Evolutionary conservation across 2,888 invertebrate genomes (phyloP).

Genomic region (Lepidochrysops patricia): DNA sequence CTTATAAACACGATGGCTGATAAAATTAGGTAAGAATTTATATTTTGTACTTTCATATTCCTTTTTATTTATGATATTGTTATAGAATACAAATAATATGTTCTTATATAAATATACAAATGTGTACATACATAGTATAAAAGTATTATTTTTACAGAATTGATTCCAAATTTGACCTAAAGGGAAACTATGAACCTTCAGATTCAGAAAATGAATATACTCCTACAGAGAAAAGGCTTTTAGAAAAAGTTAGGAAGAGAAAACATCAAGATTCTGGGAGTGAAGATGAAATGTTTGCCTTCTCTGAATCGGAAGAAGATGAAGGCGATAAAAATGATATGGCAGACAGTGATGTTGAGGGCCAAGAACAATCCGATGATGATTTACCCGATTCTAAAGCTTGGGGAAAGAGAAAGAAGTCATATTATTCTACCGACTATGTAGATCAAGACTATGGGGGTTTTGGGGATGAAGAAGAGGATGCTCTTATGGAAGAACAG

Average conservation of each 20-base stretch:
- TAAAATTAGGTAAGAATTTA: constrained; percentile 50
- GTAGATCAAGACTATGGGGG: constrained; percentile 90
- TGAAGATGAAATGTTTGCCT: constrained; percentile 78
- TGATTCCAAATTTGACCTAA: constrained; percentile 50
- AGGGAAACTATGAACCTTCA: constrained; percentile 76
- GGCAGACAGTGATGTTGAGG: constrained; percentile 86
- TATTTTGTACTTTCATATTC: neutral
- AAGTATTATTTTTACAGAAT: constrained; percentile 43
- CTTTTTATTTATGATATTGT: neutral
- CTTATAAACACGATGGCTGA: constrained; percentile 40
- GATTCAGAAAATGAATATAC: constrained; percentile 84
- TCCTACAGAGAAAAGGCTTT: constrained; percentile 76
- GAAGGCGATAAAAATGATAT: constrained; percentile 63
- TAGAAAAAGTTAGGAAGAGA: constrained; percentile 75
- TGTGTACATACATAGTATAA: neutral
- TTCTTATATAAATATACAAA: too few relatives aligned
- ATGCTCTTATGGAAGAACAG: constrained; percentile 84
- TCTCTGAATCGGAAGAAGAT: constrained; percentile 66
- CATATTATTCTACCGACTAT: constrained; percentile 91
- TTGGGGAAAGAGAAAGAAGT: constrained; percentile 88
- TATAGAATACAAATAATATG: too few relatives aligned
- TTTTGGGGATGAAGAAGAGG: constrained; percentile 78
- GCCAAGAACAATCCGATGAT: constrained; percentile 78
- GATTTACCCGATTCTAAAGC: constrained; percentile 86
- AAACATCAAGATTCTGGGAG: constrained; percentile 69